phyloP scores from a whole-genome alignment of 1,140 invertebrate species.

The Olivierus martensii region DNA sequence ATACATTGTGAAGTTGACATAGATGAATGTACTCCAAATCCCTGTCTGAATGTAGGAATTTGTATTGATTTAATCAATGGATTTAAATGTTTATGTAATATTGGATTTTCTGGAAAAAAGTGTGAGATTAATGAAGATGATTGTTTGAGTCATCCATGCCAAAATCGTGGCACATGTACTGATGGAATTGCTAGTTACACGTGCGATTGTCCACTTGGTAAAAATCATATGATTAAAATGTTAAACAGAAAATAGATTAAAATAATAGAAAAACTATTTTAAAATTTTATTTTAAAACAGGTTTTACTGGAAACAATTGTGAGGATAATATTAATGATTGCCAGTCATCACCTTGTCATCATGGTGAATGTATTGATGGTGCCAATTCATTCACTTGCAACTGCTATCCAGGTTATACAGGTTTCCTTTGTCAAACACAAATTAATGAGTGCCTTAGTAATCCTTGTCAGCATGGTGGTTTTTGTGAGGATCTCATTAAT shows the following conservation, averaged over 20 bases:
- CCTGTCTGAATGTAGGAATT: slow-evolving; percentile 55
- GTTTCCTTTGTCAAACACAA: slow-evolving; percentile 69
- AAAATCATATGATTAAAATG: slow-evolving; percentile 22
- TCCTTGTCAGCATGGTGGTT: slow-evolving; percentile 34
- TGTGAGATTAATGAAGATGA: slow-evolving; percentile 81
- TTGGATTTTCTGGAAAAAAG: slow-evolving; percentile 55
- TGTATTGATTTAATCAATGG: slow-evolving; percentile 23
- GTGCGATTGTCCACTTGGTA: slow-evolving; percentile 60
- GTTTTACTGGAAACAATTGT: slow-evolving; percentile 59
- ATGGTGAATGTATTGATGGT: slow-evolving; percentile 54
- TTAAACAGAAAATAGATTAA: slow-evolving; percentile 27
- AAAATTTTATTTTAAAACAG: slow-evolving; percentile 67
- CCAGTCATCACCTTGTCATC: slow-evolving; percentile 58
- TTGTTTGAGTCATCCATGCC: slow-evolving; percentile 65
- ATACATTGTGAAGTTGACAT: slow-evolving; percentile 74
- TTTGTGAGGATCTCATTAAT: slow-evolving; percentile 50
- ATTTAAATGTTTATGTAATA: slow-evolving; percentile 33
- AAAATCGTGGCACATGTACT: slow-evolving; percentile 64
- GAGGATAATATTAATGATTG: slow-evolving; percentile 80
- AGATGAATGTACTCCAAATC: slow-evolving; percentile 74
- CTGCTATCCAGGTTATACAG: slow-evolving; percentile 77
- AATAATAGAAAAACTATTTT: too few relatives aligned
- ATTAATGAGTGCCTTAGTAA: slow-evolving; percentile 79
- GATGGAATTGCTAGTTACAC: slow-evolving; percentile 67
- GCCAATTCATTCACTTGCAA: slow-evolving; percentile 73